Evolutionary conservation across 2,888 invertebrate species (phyloP).

Genomic region (Cephus pygmeus): DNA sequence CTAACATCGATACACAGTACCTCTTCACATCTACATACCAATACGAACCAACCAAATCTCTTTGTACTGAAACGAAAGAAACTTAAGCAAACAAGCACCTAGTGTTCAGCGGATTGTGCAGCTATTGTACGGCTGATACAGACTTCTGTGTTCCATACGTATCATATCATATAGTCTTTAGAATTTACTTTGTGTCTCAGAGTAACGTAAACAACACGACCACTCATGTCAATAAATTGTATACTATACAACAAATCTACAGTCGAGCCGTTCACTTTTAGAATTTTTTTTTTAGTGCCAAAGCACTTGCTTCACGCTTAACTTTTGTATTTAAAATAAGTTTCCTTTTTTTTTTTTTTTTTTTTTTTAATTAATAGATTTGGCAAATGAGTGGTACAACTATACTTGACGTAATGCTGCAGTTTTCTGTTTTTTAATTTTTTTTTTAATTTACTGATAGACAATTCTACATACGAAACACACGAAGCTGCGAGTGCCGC

Average conservation of each 20-base stretch:
- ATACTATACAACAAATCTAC: background rate
- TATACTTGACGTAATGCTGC: background rate
- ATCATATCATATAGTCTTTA: background rate
- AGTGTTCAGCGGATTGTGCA: conserved; percentile 17
- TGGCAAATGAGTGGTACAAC: too few relatives aligned
- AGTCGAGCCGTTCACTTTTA: too few relatives aligned
- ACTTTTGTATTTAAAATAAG: too few relatives aligned
- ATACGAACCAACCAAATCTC: conserved; percentile 41
- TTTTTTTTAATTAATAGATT: too few relatives aligned
- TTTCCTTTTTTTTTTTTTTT: too few relatives aligned
- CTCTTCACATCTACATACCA: conserved; percentile 30
- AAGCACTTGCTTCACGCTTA: too few relatives aligned
- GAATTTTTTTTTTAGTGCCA: too few relatives aligned
- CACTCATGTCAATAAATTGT: background rate
- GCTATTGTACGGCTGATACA: background rate
- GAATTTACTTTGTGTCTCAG: background rate
- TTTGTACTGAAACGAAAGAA: conserved; percentile 34
- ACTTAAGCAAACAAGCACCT: conserved; percentile 40
- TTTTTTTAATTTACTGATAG: background rate
- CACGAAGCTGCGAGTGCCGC: conserved; percentile 33
- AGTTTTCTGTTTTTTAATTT: background rate
- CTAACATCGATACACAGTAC: conserved; percentile 43
- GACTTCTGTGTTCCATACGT: conserved; percentile 1
- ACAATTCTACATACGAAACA: conserved; percentile 35
- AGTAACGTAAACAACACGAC: background rate